Evolutionary conservation across 1,140 invertebrate genomes (phyloP).

Genomic region (Frieseomelitta varia): DNA sequence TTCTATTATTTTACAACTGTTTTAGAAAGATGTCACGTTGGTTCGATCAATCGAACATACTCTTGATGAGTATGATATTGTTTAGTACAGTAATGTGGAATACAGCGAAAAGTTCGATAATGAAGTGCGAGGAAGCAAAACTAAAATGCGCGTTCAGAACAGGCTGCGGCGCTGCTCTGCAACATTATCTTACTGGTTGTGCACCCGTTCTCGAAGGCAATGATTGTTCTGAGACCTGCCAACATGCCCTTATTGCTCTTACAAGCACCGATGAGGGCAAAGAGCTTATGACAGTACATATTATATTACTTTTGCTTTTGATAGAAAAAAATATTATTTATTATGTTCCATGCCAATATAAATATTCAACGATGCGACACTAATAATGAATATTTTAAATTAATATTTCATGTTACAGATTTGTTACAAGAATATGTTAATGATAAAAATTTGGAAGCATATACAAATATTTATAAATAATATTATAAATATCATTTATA

Average conservation of each 20-base stretch:
- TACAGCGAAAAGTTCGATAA: conserved; percentile 58
- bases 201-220: conserved; percentile 85
- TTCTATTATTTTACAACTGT: conserved; percentile 16
- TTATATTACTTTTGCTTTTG: neutral
- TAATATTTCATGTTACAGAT: neutral
- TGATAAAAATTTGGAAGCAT: neutral
- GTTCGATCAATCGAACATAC: conserved; percentile 61
- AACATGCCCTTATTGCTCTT: conserved; percentile 89
- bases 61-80: conserved; percentile 62
- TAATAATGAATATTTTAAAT: neutral
- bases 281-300: conserved; percentile 86
- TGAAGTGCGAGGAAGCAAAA: conserved; percentile 86
- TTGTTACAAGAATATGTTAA: neutral
- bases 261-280: conserved; percentile 90
- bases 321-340: neutral
- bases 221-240: conserved; percentile 87
- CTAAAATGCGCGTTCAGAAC: conserved; percentile 87
- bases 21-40: conserved; percentile 72
- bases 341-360: neutral
- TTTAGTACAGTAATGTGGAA: conserved; percentile 62
- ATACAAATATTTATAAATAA: neutral
- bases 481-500: neutral
- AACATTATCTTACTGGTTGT: conserved; percentile 89
- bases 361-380: neutral
- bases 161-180: conserved; percentile 88